Conservation (phyloP, 2,888 invertebrate species). For the Aelia acuminata region DNA sequence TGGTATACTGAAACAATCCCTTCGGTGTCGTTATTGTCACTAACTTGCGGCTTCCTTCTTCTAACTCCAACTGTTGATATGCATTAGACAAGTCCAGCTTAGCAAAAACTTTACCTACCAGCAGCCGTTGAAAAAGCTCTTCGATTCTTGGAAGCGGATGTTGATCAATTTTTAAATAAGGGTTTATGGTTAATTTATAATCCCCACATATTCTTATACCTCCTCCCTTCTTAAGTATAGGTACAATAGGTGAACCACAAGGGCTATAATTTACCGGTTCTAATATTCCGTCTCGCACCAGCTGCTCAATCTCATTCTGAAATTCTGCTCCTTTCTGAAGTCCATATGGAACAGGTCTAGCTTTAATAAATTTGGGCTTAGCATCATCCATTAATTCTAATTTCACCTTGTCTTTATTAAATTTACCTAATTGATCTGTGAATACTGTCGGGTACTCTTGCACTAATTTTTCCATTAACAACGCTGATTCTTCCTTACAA, state of each 20-base stretch:
- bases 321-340: not conserved
- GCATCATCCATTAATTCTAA: not conserved
- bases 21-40: not conserved
- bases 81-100: not conserved
- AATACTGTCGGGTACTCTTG: not conserved
- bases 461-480: too few species aligned
- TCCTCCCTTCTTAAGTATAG: not conserved
- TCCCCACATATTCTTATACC: not conserved
- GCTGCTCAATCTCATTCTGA: not conserved
- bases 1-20: not conserved
- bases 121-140: not conserved
- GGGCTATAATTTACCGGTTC: not conserved
- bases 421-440: constrained; percentile 1
- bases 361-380: not conserved
- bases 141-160: not conserved
- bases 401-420: not conserved
- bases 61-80: not conserved
- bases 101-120: not conserved
- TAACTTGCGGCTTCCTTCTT: not conserved
- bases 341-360: not conserved
- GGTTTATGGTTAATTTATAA: not conserved
- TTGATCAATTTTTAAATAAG: not conserved
- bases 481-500: too few species aligned
- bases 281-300: not conserved
- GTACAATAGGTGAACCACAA: not conserved